Percentiles rank a stretch among this genome's conserved stretches.
phyloP scores from a whole-genome alignment of 2,113 vertebrate species.

The Colius striatus region DNA sequence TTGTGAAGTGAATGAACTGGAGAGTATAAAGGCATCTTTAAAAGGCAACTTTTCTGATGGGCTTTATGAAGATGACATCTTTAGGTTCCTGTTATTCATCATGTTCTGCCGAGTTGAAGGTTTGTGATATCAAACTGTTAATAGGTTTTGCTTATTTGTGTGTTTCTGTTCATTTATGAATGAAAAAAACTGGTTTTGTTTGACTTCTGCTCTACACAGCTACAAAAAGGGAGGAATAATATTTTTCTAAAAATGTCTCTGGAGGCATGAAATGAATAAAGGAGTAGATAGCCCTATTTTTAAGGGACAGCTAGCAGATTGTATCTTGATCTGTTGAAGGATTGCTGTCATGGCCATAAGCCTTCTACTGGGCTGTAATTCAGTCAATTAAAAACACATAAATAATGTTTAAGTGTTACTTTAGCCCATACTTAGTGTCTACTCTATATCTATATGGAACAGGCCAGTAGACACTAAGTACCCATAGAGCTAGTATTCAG shows the following conservation, averaged over 20 bases:
- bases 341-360: constrained; percentile 6
- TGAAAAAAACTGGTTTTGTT: background rate
- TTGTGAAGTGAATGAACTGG: background rate
- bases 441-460: background rate
- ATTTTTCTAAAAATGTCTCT: constrained; percentile 41
- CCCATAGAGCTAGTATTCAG: background rate
- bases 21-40: background rate
- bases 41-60: background rate
- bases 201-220: background rate
- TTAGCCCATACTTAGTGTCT: background rate
- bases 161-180: background rate
- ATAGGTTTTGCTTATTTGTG: background rate
- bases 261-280: constrained; percentile 20
- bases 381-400: constrained; percentile 37
- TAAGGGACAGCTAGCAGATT: background rate
- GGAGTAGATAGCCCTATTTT: constrained; percentile 14
- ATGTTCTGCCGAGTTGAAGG: background rate
- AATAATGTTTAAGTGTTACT: constrained; percentile 23
- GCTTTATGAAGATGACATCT: background rate
- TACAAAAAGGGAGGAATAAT: constrained; percentile 28
- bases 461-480: background rate
- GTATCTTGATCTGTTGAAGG: constrained; percentile 35
- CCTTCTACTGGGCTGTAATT: background rate
- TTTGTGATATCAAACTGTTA: background rate
- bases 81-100: background rate